phyloP scores from a whole-genome alignment of 2,113 vertebrate species.

The Xenopus borealis region DNA sequence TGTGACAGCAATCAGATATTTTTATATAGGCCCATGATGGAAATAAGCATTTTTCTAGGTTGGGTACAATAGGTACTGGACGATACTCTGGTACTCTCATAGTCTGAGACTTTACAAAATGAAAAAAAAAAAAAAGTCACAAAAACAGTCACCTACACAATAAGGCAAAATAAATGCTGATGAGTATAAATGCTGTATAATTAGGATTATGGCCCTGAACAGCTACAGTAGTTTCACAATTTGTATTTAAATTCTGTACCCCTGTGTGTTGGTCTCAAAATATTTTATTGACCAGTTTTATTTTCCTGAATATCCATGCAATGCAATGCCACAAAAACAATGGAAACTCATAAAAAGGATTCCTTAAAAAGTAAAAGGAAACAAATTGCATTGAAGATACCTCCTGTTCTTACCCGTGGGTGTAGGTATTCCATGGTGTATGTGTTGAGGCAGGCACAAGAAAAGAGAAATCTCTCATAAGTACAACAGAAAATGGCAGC shows the following conservation, averaged over 20 bases:
- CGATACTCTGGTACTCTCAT: too few species aligned
- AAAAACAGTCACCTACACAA: too few species aligned
- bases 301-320: not conserved
- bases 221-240: too few species aligned
- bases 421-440: slow-evolving; percentile 84
- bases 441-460: slow-evolving; percentile 85
- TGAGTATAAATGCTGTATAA: too few species aligned
- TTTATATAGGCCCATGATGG: not conserved
- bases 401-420: slow-evolving; percentile 96
- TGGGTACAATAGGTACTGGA: too few species aligned
- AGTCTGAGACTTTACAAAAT: too few species aligned
- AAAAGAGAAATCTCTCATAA: slow-evolving; percentile 87
- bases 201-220: too few species aligned
- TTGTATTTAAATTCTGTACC: slow-evolving; percentile 47
- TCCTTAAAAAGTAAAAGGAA: slow-evolving; percentile 41
- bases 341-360: slow-evolving; percentile 58
- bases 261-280: slow-evolving; percentile 49
- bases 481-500: slow-evolving; percentile 68
- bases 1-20: not conserved
- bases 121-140: too few species aligned
- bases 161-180: too few species aligned
- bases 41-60: too few species aligned
- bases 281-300: slow-evolving; percentile 1
- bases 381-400: slow-evolving; percentile 82
- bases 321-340: not conserved